These are phyloP conservation scores for Lymantria monacha DNA, from an alignment of 2,888 invertebrate genomes.

Conservation along the genomic window DNA sequence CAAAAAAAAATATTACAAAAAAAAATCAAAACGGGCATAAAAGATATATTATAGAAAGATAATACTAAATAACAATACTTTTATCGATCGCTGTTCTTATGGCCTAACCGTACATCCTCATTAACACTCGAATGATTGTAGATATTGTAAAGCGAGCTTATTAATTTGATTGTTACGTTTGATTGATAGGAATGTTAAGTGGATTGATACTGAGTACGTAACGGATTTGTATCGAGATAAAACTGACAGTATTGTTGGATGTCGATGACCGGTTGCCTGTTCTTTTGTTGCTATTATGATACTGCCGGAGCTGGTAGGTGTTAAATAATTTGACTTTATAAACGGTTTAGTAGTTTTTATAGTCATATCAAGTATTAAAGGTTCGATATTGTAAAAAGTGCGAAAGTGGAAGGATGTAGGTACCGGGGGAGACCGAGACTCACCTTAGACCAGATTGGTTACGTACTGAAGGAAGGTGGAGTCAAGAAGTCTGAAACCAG, in stretches of 20 bases:
- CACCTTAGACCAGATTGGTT: too few relatives aligned
- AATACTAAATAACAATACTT: background rate
- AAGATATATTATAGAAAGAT: too few relatives aligned
- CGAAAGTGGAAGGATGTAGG: too few relatives aligned
- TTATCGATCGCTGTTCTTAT: conserved; percentile 7
- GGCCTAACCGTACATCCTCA: conserved; percentile 33
- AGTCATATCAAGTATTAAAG: background rate
- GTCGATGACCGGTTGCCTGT: conserved; percentile 28
- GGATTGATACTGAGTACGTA: conserved; percentile 40
- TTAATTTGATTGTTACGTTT: conserved; percentile 47
- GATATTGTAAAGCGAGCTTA: conserved; percentile 34
- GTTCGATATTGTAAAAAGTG: background rate
- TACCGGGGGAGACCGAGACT: too few relatives aligned
- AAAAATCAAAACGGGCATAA: too few relatives aligned
- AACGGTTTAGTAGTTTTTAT: background rate
- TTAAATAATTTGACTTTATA: conserved; percentile 3
- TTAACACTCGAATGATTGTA: conserved; percentile 40
- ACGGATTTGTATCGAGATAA: conserved; percentile 32
- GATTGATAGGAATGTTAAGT: conserved; percentile 55
- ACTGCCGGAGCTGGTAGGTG: conserved; percentile 6
- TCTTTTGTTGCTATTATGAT: conserved; percentile 18
- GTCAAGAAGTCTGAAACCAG: too few relatives aligned
- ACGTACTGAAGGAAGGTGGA: too few relatives aligned
- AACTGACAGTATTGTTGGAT: conserved; percentile 29
- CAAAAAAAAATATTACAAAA: too few relatives aligned